A percentile compares a stretch with the other conserved stretches of the same genome.
Evolutionary conservation across 2,797 vertebrate species (phyloP).

Genomic region (Ctenopoma multispine): DNA sequence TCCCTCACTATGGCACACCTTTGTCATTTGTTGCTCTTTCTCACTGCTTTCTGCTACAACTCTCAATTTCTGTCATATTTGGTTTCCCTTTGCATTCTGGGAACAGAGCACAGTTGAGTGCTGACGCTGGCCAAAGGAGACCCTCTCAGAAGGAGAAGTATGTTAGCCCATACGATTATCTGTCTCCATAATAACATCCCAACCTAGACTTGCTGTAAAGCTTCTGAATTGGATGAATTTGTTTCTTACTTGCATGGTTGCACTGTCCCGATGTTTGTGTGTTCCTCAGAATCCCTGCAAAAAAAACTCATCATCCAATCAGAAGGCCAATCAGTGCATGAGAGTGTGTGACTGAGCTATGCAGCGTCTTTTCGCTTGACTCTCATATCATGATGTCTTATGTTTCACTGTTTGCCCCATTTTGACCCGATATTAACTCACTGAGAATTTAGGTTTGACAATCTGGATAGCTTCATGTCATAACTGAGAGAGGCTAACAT

Average conservation of each 20-base stretch:
- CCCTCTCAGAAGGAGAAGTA: conserved; percentile 85
- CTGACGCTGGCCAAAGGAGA: conserved; percentile 84
- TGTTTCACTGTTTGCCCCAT: conserved; percentile 48
- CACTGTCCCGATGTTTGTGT: conserved; percentile 52
- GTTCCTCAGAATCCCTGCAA: conserved; percentile 33
- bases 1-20: conserved; percentile 40
- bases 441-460: conserved; percentile 40
- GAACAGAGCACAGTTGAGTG: conserved; percentile 85
- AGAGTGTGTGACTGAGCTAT: conserved; percentile 76
- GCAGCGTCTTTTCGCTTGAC: conserved; percentile 52
- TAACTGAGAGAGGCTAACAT: conserved; percentile 58
- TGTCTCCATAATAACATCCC: conserved; percentile 76
- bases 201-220: conserved; percentile 48
- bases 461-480: conserved; percentile 46
- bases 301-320: conserved; percentile 68
- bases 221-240: conserved; percentile 77
- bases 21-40: conserved; percentile 56
- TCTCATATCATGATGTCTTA: conserved; percentile 51
- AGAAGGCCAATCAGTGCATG: conserved; percentile 70
- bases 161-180: conserved; percentile 72
- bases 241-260: conserved; percentile 79
- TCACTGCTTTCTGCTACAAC: conserved; percentile 69
- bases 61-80: conserved; percentile 62
- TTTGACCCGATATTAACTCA: conserved; percentile 64
- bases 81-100: conserved; percentile 76